A percentile compares a stretch with the other conserved stretches of the same genome.
Conservation (phyloP, 2,113 vertebrate species). For the Muscicapa adusta region DNA sequence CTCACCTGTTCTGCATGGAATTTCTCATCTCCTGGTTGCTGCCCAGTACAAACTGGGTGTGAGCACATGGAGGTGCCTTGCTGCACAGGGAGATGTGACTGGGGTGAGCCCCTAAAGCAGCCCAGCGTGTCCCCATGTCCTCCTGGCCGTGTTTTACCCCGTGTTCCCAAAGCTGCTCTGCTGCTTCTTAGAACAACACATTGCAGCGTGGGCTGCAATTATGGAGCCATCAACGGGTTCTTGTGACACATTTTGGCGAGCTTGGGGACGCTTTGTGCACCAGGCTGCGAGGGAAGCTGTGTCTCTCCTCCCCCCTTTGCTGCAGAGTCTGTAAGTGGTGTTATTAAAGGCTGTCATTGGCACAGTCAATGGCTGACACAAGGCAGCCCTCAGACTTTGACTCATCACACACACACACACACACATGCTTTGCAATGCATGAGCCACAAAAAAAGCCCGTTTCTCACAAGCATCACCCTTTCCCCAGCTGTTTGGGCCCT, state of each 20-base stretch:
- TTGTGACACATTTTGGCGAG: background rate
- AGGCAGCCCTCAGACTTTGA: slow-evolving; percentile 55
- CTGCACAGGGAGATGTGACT: rapidly evolving
- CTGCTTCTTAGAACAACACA: background rate
- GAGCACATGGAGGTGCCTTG: rapidly evolving
- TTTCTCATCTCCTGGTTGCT: background rate
- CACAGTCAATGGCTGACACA: slow-evolving; percentile 49
- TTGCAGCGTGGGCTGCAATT: background rate
- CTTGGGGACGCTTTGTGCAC: background rate
- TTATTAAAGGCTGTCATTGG: slow-evolving; percentile 51
- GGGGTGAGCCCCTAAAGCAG: background rate
- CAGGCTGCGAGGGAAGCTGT: background rate
- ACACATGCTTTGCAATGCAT: background rate
- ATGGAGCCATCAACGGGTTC: background rate
- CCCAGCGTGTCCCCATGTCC: background rate
- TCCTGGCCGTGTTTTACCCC: rapidly evolving
- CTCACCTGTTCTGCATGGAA: background rate
- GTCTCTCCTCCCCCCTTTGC: background rate
- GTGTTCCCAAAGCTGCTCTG: background rate
- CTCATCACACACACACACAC: background rate
- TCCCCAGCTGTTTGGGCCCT: slow-evolving; percentile 3
- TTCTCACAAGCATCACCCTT: background rate
- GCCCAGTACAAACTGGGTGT: background rate
- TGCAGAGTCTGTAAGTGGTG: background rate
- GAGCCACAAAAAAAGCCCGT: background rate